These are phyloP conservation scores for Sebastes flavidus DNA, from an alignment of 2,797 vertebrate species.

Conservation along the genomic window DNA sequence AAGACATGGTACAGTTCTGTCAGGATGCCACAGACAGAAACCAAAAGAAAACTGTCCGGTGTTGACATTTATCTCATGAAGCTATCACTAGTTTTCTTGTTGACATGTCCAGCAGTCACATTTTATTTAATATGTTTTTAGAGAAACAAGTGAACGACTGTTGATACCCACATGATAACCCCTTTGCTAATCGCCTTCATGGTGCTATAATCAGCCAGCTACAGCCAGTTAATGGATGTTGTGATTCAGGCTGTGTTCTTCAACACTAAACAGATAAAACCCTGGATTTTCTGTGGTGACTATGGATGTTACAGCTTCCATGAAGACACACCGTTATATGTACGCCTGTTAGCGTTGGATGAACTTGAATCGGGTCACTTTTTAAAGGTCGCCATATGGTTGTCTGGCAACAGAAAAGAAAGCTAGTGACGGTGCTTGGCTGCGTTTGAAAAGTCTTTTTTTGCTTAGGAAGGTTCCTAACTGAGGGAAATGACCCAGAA, in stretches of 20 bases:
- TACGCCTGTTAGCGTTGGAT: not conserved
- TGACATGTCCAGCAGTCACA: not conserved
- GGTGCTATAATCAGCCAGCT: not conserved
- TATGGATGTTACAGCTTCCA: not conserved
- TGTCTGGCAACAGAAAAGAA: not conserved
- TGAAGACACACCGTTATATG: not conserved
- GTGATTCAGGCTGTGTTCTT: not conserved
- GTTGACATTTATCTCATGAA: not conserved
- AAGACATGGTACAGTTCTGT: not conserved
- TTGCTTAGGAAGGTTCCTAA: no score
- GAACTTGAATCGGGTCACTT: not conserved
- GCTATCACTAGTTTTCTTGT: not conserved
- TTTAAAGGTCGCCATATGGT: not conserved
- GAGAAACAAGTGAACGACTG: not conserved
- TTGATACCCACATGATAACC: conserved; percentile 6
- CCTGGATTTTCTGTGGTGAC: not conserved
- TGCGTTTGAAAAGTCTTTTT: no score
- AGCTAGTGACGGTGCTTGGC: not conserved
- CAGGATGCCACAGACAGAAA: not conserved
- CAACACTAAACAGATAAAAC: not conserved
- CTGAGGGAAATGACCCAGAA: no score
- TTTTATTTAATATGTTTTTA: not conserved
- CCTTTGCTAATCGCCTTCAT: not conserved
- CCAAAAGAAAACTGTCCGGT: not conserved
- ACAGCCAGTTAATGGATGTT: not conserved